Base-by-base conservation (phyloP, 2,888 invertebrate genomes). In the Amitus sp. region DNA sequence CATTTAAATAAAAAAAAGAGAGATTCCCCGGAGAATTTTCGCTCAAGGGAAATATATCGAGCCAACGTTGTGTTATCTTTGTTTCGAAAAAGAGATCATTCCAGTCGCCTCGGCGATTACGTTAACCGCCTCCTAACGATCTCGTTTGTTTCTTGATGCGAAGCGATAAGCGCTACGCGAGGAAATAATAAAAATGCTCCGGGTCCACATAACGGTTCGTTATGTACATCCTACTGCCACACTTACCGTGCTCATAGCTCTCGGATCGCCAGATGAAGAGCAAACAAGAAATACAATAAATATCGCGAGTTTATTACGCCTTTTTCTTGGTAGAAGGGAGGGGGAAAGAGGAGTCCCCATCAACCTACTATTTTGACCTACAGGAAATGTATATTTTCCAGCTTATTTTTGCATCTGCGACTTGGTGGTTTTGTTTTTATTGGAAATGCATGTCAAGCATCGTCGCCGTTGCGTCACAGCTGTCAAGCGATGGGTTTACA, bases 161-260 rank as follows among this genome's bases (percentile, higher is more conserved):
- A 37, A 49, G 52, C 42, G 59, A 59, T 59, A 59, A 49, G 56
- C 54, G 53, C 56, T 67, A 64, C 63, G 68, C 65, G 66, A 66
- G 68, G 66, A 72, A 72, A 75, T 74, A 73, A 78, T 74, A 75
- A 78, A 79, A 77, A 77, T 77, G 73, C 68, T 63, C 61, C 46
- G 71, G 73, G 75, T 72, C 75, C 73, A 71, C 67, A 68, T 76
- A 80, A 80, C 80, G 80, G 80, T 79, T 74, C 69, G 71, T 76
- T 72, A n/a, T n/a, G n/a, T n/a, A 75, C 74, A 79, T 79, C 80
- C 80, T 79, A 80, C 80, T 81, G 80, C 78, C 80, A 80, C 78
- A 80, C 80, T 79, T 80, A 76, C 72, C 65, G 65, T 65, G 57
- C 67, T 72, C 66, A 66, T 58, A 58, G 30, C 55, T 48, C 28